Evolutionary conservation across 1,140 invertebrate genomes (phyloP), one percentile per base, ranked within the genome.

Genomic region (Bombus difficillimus): DNA sequence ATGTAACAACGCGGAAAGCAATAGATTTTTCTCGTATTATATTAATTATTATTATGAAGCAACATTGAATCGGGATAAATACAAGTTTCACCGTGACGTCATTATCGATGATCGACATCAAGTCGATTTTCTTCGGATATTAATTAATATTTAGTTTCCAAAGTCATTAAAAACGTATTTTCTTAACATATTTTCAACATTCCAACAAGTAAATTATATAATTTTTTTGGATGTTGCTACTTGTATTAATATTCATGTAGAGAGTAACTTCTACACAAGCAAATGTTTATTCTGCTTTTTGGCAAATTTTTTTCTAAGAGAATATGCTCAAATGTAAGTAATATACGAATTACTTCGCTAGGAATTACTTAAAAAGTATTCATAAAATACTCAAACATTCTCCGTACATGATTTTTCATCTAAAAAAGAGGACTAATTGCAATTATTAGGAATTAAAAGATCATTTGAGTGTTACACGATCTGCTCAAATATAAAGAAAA

Each of bases 321-420:
- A 66, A 32, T 32, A 18, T 47, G 10, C 41, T 53, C 18, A 12
- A 12, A 47, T 34, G 12, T 47, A 74, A 47, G 9, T 22, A 28
- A 78, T 34, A n/a, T 68, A 53, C 15, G 41, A 47, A 68, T 37
- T 41, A 39, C 34, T 64, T 78, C 1, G 12, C 4, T 47, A 32
- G 34, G 18, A n/a, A 12, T n/a, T 32, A 64, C 5, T 28, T 10
- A 3, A 43, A 6, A 8, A 13, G 13, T 28, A n/a, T 41, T 3
- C 39, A 18, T 13, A 37, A 76, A 76, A 76, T 76, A 76, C 81
- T 82, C 81, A 66, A 74, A 32, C 32, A n/a, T 73, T 73, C 53
- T 2, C 15, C 25, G 28, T 41, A 77, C 9, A 4, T 77, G 10
- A 22, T 22, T 10, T 43, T 34, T 47, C 22, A 47, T 34, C 10